Percentiles rank a stretch among this genome's conserved stretches.
Conservation (phyloP, 2,113 vertebrate genomes). For the Mustelus asterias region DNA sequence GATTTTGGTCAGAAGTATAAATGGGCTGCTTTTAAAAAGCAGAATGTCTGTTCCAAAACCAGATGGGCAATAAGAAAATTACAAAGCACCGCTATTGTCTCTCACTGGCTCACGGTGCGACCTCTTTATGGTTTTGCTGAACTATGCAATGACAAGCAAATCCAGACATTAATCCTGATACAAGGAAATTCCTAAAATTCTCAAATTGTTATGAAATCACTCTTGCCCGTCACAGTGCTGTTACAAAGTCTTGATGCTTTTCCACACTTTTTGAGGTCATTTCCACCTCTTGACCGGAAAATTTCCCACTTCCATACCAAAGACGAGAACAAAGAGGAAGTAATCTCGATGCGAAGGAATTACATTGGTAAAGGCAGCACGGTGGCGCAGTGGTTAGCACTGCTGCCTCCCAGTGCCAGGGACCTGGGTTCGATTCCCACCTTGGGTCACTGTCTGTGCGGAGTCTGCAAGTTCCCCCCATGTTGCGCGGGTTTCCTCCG, state of each 20-base stretch:
- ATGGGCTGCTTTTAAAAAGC: neutral
- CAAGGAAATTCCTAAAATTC: slow-evolving; percentile 15
- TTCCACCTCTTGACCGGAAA: neutral
- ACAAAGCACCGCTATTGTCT: neutral
- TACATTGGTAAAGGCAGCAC: neutral
- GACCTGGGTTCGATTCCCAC: too few relatives aligned
- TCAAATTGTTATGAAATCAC: neutral
- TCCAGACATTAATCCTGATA: slow-evolving; percentile 7
- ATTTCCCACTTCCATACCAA: neutral
- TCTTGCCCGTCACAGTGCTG: neutral
- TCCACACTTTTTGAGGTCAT: neutral
- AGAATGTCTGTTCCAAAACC: neutral
- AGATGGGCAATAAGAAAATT: neutral
- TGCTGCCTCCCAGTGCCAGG: too few relatives aligned
- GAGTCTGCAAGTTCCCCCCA: too few relatives aligned
- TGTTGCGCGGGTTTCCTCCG: too few relatives aligned
- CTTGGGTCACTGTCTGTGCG: too few relatives aligned
- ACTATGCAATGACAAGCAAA: neutral
- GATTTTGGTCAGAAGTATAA: neutral
- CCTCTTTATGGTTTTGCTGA: slow-evolving; percentile 8
- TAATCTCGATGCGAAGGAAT: neutral
- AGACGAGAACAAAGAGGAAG: neutral
- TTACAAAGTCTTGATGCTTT: neutral
- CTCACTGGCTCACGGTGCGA: neutral
- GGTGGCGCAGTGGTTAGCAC: too few relatives aligned